Evolutionary conservation across 1,140 invertebrate genomes (phyloP).

Genomic region (Scaptomyza pallida): DNA sequence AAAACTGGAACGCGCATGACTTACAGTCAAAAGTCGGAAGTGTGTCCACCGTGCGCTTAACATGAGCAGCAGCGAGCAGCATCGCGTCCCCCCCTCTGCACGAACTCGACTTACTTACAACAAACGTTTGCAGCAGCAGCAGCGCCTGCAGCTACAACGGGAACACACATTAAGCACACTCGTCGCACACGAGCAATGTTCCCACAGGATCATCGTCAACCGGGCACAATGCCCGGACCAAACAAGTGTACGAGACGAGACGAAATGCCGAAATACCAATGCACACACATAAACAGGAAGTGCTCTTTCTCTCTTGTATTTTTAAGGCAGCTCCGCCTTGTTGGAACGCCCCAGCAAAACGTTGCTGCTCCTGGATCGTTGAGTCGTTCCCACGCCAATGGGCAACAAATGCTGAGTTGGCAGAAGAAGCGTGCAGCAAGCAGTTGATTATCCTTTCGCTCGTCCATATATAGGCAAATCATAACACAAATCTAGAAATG

Average conservation of each 20-base stretch:
- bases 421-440: conserved; percentile 39
- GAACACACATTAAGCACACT: conserved; percentile 76
- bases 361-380: conserved; percentile 22
- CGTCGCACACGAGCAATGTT: conserved; percentile 75
- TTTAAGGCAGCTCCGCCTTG: conserved; percentile 38
- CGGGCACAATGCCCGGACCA: conserved; percentile 35
- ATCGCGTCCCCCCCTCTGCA: conserved; percentile 50
- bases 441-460: conserved; percentile 72
- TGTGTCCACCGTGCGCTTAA: conserved; percentile 71
- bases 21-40: conserved; percentile 65
- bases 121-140: not conserved
- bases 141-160: conserved; percentile 34
- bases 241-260: conserved; percentile 71
- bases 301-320: conserved; percentile 15
- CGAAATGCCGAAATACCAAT: conserved; percentile 57
- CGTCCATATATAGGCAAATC: conserved; percentile 60
- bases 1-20: conserved; percentile 59
- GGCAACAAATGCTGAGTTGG: conserved; percentile 54
- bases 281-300: conserved; percentile 64
- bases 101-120: conserved; percentile 35
- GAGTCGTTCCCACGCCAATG: conserved; percentile 59
- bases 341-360: conserved; percentile 53
- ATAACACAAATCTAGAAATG: conserved; percentile 79
- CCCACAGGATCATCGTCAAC: conserved; percentile 73
- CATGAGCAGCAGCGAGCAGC: conserved; percentile 45